phyloP scores from a whole-genome alignment of 2,888 invertebrate species.

The Cephus rjabovi region DNA sequence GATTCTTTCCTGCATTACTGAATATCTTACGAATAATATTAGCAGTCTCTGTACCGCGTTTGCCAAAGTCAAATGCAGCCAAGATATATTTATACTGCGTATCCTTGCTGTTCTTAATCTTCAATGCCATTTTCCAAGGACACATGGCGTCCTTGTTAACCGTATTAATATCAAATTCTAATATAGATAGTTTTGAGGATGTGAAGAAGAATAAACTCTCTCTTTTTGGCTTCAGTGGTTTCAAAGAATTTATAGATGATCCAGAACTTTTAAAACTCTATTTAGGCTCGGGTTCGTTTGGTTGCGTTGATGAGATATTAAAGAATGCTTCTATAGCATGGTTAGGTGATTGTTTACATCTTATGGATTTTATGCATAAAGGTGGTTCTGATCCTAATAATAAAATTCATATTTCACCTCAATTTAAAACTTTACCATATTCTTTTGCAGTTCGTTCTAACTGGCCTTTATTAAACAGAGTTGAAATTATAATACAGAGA shows the following conservation, averaged over 20 bases:
- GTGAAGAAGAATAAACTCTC: constrained; percentile 14
- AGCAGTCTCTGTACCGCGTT: constrained; percentile 21
- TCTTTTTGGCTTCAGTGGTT: not conserved
- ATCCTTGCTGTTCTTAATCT: constrained; percentile 25
- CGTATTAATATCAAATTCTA: constrained; percentile 21
- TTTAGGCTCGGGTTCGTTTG: not conserved
- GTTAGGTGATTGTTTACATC: constrained; percentile 1
- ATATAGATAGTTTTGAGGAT: constrained; percentile 27
- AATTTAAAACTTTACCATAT: not conserved
- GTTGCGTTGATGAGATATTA: not conserved
- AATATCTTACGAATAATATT: constrained; percentile 33
- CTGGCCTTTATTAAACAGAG: constrained; percentile 33
- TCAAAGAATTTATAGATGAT: constrained; percentile 8
- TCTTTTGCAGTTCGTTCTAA: constrained; percentile 7
- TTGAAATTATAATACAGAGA: constrained; percentile 25
- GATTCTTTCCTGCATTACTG: constrained; percentile 19
- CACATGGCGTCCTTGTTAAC: constrained; percentile 33
- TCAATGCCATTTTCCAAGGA: constrained; percentile 34
- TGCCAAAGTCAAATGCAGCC: constrained; percentile 14
- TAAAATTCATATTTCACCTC: not conserved
- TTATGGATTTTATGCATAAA: not conserved
- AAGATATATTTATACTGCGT: constrained; percentile 29
- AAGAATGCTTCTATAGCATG: not conserved
- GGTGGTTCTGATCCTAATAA: not conserved
- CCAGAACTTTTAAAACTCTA: not conserved